phyloP scores from a whole-genome alignment of 1,140 invertebrate genomes.

The Acromyrmex heyeri region DNA sequence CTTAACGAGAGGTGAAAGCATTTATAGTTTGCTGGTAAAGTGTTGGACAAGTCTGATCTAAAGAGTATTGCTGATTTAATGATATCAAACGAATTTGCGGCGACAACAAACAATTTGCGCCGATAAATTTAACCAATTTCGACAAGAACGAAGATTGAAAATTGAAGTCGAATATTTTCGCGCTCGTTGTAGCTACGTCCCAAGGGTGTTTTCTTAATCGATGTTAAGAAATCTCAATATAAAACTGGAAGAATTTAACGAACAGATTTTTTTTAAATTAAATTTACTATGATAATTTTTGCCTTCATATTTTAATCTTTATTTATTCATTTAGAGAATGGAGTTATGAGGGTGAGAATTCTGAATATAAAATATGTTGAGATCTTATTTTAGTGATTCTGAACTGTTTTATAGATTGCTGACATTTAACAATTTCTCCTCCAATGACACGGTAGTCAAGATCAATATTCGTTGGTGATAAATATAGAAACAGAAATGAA shows the following conservation, averaged over 20 bases:
- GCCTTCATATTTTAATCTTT: background rate
- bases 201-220: background rate
- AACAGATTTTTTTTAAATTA: too few species aligned
- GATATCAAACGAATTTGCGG: conserved; percentile 6
- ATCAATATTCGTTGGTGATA: background rate
- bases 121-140: background rate
- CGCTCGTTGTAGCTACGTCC: background rate
- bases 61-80: conserved; percentile 18
- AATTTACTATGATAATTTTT: background rate
- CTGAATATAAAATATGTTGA: background rate
- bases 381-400: background rate
- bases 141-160: background rate
- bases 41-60: background rate
- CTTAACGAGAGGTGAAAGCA: too few species aligned
- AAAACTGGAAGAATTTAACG: too few species aligned
- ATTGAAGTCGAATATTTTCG: background rate
- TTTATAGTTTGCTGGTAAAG: too few species aligned
- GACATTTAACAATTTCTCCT: background rate
- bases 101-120: conserved; percentile 5
- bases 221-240: too few species aligned
- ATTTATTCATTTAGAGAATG: background rate
- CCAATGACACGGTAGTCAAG: background rate
- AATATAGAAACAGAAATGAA: background rate
- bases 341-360: background rate
- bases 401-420: background rate